Evolutionary conservation across 2,797 vertebrate species (phyloP), one percentile per base, ranked within the genome.

Genomic region (Streptopelia turtur): DNA sequence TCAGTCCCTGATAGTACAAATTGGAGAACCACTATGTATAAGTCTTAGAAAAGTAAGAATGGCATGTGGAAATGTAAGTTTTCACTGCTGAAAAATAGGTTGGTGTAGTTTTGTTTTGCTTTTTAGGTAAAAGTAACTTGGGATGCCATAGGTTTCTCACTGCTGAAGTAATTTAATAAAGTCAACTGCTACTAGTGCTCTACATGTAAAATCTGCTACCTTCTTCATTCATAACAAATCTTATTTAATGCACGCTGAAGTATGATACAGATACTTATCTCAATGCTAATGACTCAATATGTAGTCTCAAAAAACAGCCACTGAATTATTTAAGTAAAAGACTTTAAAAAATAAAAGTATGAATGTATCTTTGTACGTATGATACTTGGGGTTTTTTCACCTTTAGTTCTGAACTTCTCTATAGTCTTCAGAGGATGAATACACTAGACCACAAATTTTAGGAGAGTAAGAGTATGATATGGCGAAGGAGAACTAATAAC

Each of bases 351-450:
- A 39, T 39, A 23, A 20, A 71, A 33, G 7, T 52, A 28, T 37
- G 5, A 14, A 22, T 31, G 3, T 10, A 13, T 37, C 59, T 83
- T 63, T 83, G 16, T 66, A 80, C 8, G n/a, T 16, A 6, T 28
- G 5, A 31, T 17, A 1, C 6, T 23, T 4, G 3, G 1, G 4
- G 1, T 1, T 35, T 45, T 83, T 60, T 13, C 11, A 69, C 20
- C 11, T 66, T 65, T 31, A 63, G 4, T 66, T 81, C 33, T 86
- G 23, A 71, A 52, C 8, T 61, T 83, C 23, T 70, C 6, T 70
- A 7, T n/a, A 21, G 5, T 23, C 5, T 68, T 82, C 39, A 53
- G 41, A 61, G 27, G 25, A 71, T 65, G 14, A 83, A 59, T 37
- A 50, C 7, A 14, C 14, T n/a, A 4, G 3, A 66, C 9, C 9